These are phyloP conservation scores for Zaprionus nigranus DNA, from an alignment of 1,140 invertebrate species.

Conservation along the genomic window DNA sequence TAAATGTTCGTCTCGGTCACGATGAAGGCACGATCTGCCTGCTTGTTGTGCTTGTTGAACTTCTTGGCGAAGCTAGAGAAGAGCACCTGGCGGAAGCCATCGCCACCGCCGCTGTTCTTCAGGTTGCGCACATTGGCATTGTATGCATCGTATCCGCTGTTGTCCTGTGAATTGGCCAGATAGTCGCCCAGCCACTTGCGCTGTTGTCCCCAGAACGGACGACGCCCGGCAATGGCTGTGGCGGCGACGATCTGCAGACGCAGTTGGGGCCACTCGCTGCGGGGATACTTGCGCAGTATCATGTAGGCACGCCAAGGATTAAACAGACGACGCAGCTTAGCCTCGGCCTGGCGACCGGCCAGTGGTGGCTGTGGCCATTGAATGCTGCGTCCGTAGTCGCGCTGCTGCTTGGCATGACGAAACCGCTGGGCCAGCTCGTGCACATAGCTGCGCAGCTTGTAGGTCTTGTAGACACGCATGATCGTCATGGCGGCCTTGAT, in stretches of 20 bases:
- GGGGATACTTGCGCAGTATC: slow-evolving; percentile 92
- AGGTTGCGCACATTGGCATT: slow-evolving; percentile 89
- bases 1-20: slow-evolving; percentile 95
- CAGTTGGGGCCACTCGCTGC: slow-evolving; percentile 94
- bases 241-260: slow-evolving; percentile 92
- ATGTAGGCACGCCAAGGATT: slow-evolving; percentile 95
- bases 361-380: slow-evolving; percentile 92
- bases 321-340: slow-evolving; percentile 85
- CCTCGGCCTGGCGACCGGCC: slow-evolving; percentile 86
- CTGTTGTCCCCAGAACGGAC: slow-evolving; percentile 92
- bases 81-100: slow-evolving; percentile 88
- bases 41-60: slow-evolving; percentile 92
- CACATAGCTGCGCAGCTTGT: slow-evolving; percentile 94
- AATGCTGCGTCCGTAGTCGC: slow-evolving; percentile 92
- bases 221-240: slow-evolving; percentile 89
- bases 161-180: slow-evolving; percentile 90
- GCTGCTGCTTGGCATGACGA: slow-evolving; percentile 86
- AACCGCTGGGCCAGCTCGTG: slow-evolving; percentile 88
- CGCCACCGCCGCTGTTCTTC: slow-evolving; percentile 86
- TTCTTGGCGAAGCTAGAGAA: slow-evolving; percentile 88
- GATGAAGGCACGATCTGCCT: slow-evolving; percentile 93
- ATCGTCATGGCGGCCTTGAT: slow-evolving; percentile 94
- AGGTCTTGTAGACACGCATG: slow-evolving; percentile 92
- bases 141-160: slow-evolving; percentile 90
- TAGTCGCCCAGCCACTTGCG: slow-evolving; percentile 97